These are phyloP conservation scores for Hydriomena furcata DNA, from an alignment of 2,888 invertebrate genomes.

Conservation along the genomic window DNA sequence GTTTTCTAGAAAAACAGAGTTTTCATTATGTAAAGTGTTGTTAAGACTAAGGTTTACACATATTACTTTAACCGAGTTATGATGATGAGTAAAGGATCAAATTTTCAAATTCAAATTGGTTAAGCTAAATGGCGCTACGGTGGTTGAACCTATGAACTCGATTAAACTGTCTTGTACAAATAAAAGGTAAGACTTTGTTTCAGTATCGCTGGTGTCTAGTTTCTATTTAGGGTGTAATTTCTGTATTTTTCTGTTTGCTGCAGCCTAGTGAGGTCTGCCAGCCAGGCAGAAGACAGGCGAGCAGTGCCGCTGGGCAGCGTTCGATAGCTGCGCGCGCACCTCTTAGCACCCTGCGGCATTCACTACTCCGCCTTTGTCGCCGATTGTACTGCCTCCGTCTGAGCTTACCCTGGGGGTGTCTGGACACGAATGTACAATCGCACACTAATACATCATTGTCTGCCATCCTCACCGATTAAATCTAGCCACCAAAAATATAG, in stretches of 20 bases:
- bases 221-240: background rate
- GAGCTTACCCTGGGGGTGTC: background rate
- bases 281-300: conserved; percentile 26
- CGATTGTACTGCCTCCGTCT: conserved; percentile 24
- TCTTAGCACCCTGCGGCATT: conserved; percentile 42
- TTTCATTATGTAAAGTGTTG: too few species aligned
- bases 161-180: too few species aligned
- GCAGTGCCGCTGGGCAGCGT: conserved; percentile 45
- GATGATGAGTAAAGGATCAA: too few species aligned
- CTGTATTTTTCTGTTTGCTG: background rate
- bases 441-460: conserved; percentile 13
- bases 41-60: too few species aligned
- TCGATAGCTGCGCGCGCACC: conserved; percentile 74
- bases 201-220: background rate
- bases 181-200: background rate
- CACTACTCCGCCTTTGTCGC: conserved; percentile 38
- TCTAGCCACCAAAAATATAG: conserved; percentile 38
- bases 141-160: too few species aligned
- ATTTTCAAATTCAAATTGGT: too few species aligned
- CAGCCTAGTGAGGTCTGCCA: conserved; percentile 23
- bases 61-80: too few species aligned
- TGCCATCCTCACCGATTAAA: conserved; percentile 11
- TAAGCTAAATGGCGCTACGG: too few species aligned
- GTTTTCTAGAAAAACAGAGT: too few species aligned
- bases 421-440: conserved; percentile 15